Evolutionary conservation across 1,140 invertebrate species (phyloP), one percentile per base, ranked within the genome.

Genomic region (Tetranychus urticae): DNA sequence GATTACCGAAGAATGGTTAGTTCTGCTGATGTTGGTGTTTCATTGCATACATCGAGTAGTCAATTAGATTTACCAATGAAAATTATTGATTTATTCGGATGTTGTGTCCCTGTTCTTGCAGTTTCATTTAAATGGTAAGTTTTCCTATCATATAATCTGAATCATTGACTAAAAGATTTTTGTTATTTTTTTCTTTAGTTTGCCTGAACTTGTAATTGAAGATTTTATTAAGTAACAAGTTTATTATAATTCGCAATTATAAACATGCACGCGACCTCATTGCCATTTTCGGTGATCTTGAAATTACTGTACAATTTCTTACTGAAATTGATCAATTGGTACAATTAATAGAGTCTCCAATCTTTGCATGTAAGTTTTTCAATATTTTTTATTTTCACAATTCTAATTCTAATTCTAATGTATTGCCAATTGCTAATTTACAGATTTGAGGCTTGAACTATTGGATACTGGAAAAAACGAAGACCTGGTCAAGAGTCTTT

Each of bases 81-180:
- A 79, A 84, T 99, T 33, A 90, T 98, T 1, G 94, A 99, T 70
- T 98, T 99, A 94, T 97, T 96, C 79, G 96, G 94, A 8, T 90
- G 86, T 74, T 82, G 84, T 23, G 71, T 98, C 48, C 93, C 93
- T 37, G 79, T 80, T 34, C 74, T 76, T 68, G 77, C 78, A 33
- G 56, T 74, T 45, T 52, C 69, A 57, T 77, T 71, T 67, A 64
- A 70, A 5, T 76, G 75, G 75, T 76, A 66, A 66, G 65, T 66
- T 31, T 35, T 39, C 59, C 34, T 2, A 6, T 42, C 10, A 5
- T 47, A 3, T 60, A 39, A 39, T 13, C 13, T 62, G 33, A 4
- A 5, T 14, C 12, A 37, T 52, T 34, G 62, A 54, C 13, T 13
- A 54, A 34, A 36, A 31, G 48, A 13, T 35, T 50, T 46, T 64